Conservation (phyloP, 1,140 invertebrate genomes). For the Muscidifurax raptorellus region DNA sequence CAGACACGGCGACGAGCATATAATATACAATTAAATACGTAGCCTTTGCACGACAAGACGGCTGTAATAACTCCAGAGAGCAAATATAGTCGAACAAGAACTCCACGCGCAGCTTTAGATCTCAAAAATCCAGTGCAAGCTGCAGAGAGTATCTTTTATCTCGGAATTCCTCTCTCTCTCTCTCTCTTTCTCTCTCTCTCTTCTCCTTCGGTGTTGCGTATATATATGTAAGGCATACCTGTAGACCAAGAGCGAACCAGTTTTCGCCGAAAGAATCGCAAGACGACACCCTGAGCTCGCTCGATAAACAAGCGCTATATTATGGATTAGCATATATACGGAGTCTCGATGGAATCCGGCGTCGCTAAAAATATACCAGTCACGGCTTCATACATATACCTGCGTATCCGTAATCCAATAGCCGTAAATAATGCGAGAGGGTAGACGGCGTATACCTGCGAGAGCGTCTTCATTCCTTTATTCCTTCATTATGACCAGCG, state of each 20-base stretch:
- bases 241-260: constrained; percentile 18
- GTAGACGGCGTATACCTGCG: too few species aligned
- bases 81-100: too few species aligned
- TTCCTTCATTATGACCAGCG: not conserved
- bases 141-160: constrained; percentile 14
- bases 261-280: constrained; percentile 16
- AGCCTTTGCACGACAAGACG: too few species aligned
- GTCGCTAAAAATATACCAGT: not conserved
- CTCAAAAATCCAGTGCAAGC: not conserved
- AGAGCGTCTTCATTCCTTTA: too few species aligned
- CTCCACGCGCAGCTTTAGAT: too few species aligned
- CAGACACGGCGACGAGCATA: too few species aligned
- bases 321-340: not conserved
- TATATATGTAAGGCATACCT: too few species aligned
- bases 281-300: constrained; percentile 19
- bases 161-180: constrained; percentile 2
- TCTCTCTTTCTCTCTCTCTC: not conserved
- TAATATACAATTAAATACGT: not conserved
- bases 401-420: not conserved
- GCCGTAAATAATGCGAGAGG: constrained; percentile 1
- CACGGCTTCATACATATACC: not conserved
- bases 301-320: not conserved
- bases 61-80: too few species aligned
- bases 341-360: not conserved
- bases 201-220: too few species aligned